A percentile compares a stretch with the other conserved stretches of the same genome.
Evolutionary conservation across 2,113 vertebrate species (phyloP).

Genomic region (Thomomys bottae): DNA sequence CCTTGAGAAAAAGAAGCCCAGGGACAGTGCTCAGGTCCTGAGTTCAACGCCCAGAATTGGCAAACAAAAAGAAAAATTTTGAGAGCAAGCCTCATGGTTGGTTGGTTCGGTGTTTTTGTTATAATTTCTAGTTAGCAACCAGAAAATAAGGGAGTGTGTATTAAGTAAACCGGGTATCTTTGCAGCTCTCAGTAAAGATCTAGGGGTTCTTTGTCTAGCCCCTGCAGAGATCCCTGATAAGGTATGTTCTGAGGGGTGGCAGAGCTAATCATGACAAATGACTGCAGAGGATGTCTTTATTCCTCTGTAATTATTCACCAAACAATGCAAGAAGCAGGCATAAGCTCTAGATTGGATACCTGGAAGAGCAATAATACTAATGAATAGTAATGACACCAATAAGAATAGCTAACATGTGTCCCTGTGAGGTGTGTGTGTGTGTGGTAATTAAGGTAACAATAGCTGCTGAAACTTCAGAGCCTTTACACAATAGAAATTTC

Average conservation of each 20-base stretch:
- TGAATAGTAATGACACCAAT: rapidly evolving
- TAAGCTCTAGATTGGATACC: not conserved
- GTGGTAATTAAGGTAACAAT: not conserved
- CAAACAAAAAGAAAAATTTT: not conserved
- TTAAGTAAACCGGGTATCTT: not conserved
- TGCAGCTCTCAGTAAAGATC: not conserved
- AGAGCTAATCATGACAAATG: not conserved
- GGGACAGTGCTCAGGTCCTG: too few relatives aligned
- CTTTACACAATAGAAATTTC: not conserved
- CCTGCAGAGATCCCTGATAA: not conserved
- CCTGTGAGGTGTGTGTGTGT: rapidly evolving
- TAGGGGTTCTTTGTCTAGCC: not conserved
- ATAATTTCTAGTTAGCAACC: not conserved
- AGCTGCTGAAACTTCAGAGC: not conserved
- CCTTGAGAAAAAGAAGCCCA: too few relatives aligned
- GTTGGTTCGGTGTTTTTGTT: not conserved
- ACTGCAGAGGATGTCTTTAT: not conserved
- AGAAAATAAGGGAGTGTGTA: not conserved
- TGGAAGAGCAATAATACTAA: not conserved
- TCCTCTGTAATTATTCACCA: not conserved
- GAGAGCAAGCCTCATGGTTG: not conserved
- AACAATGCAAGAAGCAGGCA: not conserved
- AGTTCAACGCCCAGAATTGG: too few relatives aligned
- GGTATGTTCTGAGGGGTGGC: not conserved
- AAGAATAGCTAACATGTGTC: rapidly evolving